Evolutionary conservation across 1,140 invertebrate genomes (phyloP), one percentile per base, ranked within the genome.

Genomic region (Ips typographus): DNA sequence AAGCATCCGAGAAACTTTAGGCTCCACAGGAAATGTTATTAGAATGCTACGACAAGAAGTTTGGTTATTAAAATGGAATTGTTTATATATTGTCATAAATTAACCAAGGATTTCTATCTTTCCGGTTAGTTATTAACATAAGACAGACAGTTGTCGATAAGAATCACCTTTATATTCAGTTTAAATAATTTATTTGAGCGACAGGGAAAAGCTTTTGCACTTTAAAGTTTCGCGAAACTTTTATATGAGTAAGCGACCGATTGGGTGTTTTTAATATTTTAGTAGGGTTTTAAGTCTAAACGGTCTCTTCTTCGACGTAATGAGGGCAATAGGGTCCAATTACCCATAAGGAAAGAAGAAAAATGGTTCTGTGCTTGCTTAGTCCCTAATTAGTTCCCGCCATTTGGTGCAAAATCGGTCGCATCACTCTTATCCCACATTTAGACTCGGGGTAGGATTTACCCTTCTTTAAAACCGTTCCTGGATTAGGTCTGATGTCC

Each of bases 401-500:
- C 61, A 63, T 63, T 63, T 52, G 61, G 61, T 63, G 7, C 40
- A 40, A 47, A 63, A 63, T 63, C 36, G 61, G 47, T 47, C 40
- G 40, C 61, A 63, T 52, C 61, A 63, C 39, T 63, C 61, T 63
- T 52, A 7, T 37, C 61, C 61, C 61, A 38, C 61, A 63, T 63
- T 63, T 51, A 63, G 38, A 52, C 44, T 63, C 61, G 43, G 43
- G 40, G 49, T 22, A 52, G 61, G 61, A 63, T 63, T 63, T 63
- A 39, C 8, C 49, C 61, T 47, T 63, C 49, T 40, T 8, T 39
- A 39, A 52, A 40, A 1, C 47, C 59, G 59, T 8, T 49, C 44
- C 49, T 52, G 44, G 61, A 37, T 43, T 60, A 6, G 40, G 42
- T 22, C n/a, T 43, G 40, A 4, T 43, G 40, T 39, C 40, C 3